Conservation (phyloP, 2,113 vertebrate species). For the Dolichotis patagonum region DNA sequence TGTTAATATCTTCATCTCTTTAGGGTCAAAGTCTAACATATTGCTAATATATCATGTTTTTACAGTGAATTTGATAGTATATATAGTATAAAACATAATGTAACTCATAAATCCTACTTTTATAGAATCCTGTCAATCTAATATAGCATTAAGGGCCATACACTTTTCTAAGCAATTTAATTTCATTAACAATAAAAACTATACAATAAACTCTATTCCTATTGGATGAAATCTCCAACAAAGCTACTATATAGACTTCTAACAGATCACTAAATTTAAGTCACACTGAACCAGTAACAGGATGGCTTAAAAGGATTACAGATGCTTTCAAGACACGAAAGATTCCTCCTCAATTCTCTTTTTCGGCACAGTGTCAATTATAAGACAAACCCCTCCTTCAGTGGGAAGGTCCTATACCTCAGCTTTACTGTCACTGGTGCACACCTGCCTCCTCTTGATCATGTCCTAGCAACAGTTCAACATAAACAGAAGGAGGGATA, state of each 20-base stretch:
- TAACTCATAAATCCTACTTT: neutral
- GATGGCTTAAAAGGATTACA: neutral
- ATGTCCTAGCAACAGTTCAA: neutral
- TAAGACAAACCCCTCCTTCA: neutral
- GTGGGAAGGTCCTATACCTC: neutral
- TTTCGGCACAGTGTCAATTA: neutral
- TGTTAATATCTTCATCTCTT: neutral
- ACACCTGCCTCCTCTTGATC: neutral
- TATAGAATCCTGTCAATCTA: neutral
- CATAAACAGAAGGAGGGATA: neutral
- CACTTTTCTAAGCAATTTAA: neutral
- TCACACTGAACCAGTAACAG: neutral
- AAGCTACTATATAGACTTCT: neutral
- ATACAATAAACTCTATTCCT: conserved; percentile 21
- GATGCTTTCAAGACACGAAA: neutral
- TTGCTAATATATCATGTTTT: neutral
- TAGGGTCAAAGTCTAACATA: neutral
- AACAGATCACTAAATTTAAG: neutral
- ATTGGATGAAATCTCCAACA: conserved; percentile 20
- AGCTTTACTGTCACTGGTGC: neutral
- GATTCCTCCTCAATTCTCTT: neutral
- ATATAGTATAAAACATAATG: neutral
- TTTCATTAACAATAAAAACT: conserved; percentile 51
- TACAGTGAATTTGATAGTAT: neutral
- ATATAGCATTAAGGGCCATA: neutral